Base-by-base conservation (phyloP, 2,888 invertebrate genomes). In the Aphrophora alni region DNA sequence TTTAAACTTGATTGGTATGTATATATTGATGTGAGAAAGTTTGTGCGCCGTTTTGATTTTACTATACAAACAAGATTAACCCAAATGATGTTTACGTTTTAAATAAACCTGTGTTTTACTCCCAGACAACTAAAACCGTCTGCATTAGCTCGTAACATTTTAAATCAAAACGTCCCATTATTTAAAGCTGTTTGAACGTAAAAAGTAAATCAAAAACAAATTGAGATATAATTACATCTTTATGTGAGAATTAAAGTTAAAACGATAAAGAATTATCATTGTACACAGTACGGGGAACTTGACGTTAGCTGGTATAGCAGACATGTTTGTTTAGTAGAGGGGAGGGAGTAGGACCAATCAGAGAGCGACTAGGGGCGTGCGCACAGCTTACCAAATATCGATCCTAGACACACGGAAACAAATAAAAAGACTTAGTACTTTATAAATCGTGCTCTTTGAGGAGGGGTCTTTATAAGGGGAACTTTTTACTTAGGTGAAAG, bases 141-240 rank as follows among this genome's bases (percentile, higher is more conserved):
- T 21, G 10, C 59, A 21, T 21, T 7, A 59, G 21, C 21, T n/a
- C 59, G 10, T 59, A 21, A 21, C 21, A 14, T 59, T 59, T 59
- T 5, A 4, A 59, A 21, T 21, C 21, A 14, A 5, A 59, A 21
- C 44, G 2, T 10, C 8, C 44, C 44, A 7, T 7, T 44, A 5
- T 59, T 59, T 59, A 21, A 21, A 59, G 59, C 21, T 59, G 59
- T 59, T 59, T 59, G 59, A n/a, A 4, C 59, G 59, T 21, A 59
- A 59, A 59, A 59, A 59, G n/a, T 21, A 59, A 59, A 59, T 59
- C 21, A 59, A 59, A 59, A 59, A 59, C 59, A 59, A 59, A 59
- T 59, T 59, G 59, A 59, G 59, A 59, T 59, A 59, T 59, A 59
- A 59, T 59, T 59, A 59, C 59, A 59, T 59, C 59, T 59, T 59